Percentiles rank a stretch among this genome's conserved stretches.
Evolutionary conservation across 2,888 invertebrate species (phyloP).

Genomic region (Drosophila nigritarsus): DNA sequence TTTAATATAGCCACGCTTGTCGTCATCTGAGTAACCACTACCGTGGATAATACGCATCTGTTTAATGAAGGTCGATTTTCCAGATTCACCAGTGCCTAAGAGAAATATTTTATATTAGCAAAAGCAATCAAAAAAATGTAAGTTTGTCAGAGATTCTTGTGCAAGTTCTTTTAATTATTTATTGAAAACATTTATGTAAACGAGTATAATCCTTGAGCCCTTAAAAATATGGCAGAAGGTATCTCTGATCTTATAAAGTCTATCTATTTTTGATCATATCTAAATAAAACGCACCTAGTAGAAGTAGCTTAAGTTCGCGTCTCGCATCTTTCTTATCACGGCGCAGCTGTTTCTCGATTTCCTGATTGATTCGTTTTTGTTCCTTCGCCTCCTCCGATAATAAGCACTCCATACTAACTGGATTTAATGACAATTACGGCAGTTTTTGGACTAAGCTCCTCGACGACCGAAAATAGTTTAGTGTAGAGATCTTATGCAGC

Average conservation of each 20-base stretch:
- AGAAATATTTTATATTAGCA: background rate
- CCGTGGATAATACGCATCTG: slow-evolving; percentile 99
- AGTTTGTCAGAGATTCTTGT: background rate
- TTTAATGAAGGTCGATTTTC: slow-evolving; percentile 99
- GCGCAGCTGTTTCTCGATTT: slow-evolving; percentile 99
- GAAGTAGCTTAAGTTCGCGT: slow-evolving; percentile 96
- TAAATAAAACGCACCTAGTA: slow-evolving; percentile 92
- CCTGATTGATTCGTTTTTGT: slow-evolving; percentile 99
- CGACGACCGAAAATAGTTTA: slow-evolving; percentile 27
- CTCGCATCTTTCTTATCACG: slow-evolving; percentile 99
- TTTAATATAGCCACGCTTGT: slow-evolving; percentile 98
- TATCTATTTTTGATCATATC: background rate
- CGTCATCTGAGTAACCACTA: slow-evolving; percentile 99
- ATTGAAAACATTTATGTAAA: background rate
- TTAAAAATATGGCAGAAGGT: background rate
- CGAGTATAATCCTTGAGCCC: background rate
- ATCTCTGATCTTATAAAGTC: background rate
- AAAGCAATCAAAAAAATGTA: background rate
- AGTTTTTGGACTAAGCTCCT: slow-evolving; percentile 26
- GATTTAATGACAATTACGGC: slow-evolving; percentile 74
- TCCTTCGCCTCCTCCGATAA: slow-evolving; percentile 99
- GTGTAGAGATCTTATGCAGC: background rate
- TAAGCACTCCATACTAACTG: slow-evolving; percentile 97
- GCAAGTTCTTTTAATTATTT: background rate
- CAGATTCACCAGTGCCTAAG: slow-evolving; percentile 95